A percentile compares a stretch with the other conserved stretches of the same genome.
Evolutionary conservation across 2,888 invertebrate genomes (phyloP).

Genomic region (Merodon equestris): DNA sequence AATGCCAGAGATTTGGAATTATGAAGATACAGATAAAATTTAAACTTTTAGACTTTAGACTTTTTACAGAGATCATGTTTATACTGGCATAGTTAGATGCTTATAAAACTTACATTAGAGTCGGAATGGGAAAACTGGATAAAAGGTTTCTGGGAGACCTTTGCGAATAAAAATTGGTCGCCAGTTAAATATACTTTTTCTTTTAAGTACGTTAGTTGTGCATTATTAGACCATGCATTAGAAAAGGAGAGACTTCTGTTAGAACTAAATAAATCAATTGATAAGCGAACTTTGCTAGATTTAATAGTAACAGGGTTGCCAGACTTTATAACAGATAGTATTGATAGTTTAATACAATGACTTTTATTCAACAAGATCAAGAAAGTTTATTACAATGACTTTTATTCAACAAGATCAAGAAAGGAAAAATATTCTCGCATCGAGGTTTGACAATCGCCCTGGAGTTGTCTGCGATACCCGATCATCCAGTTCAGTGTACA

Average conservation of each 20-base stretch:
- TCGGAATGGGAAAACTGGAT: slow-evolving; percentile 66
- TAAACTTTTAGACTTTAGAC: slow-evolving; percentile 63
- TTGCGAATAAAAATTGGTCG: slow-evolving; percentile 71
- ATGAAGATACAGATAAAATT: slow-evolving; percentile 51
- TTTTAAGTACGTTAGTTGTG: slow-evolving; percentile 69
- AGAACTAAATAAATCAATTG: slow-evolving; percentile 55
- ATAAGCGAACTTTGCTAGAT: slow-evolving; percentile 66
- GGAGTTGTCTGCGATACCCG: too few species aligned
- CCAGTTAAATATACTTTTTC: slow-evolving; percentile 69
- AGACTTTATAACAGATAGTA: slow-evolving; percentile 60
- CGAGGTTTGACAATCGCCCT: too few species aligned
- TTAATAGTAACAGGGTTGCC: slow-evolving; percentile 72
- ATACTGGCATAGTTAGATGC: slow-evolving; percentile 69
- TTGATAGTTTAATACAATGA: too few species aligned
- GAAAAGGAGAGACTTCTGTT: slow-evolving; percentile 59
- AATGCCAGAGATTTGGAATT: slow-evolving; percentile 46
- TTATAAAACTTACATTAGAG: slow-evolving; percentile 66
- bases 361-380: too few species aligned
- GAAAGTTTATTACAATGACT: too few species aligned
- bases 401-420: too few species aligned
- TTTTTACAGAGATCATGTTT: slow-evolving; percentile 57
- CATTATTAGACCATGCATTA: slow-evolving; percentile 69
- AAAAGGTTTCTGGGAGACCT: slow-evolving; percentile 69
- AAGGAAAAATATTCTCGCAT: too few species aligned
- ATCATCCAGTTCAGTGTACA: too few species aligned